These are phyloP conservation scores for Scyliorhinus canicula DNA, from an alignment of 2,797 vertebrate genomes.

Conservation along the genomic window DNA sequence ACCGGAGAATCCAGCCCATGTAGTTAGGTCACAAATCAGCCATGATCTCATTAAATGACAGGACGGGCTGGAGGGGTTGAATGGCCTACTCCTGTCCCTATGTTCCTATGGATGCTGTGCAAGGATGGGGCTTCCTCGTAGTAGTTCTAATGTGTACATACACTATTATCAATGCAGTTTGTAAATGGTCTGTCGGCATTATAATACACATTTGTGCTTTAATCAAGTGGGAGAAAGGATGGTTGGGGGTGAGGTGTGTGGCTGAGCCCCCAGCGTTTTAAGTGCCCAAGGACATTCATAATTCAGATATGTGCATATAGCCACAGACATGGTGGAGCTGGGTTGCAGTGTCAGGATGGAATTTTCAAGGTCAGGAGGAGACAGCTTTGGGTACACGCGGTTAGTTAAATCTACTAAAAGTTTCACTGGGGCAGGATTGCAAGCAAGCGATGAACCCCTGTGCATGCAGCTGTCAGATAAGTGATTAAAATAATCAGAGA, in stretches of 20 bases:
- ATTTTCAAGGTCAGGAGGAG: too few species aligned
- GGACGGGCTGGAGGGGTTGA: too few species aligned
- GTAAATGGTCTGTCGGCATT: background rate
- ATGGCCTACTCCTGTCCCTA: background rate
- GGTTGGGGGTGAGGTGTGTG: background rate
- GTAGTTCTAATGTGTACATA: background rate
- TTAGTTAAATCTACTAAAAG: too few species aligned
- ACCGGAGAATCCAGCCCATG: too few species aligned
- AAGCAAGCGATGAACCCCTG: background rate
- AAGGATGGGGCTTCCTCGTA: background rate
- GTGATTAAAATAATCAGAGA: background rate
- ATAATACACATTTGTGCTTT: background rate
- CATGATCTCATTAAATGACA: too few species aligned
- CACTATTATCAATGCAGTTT: background rate
- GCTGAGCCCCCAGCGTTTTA: background rate
- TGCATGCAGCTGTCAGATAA: background rate
- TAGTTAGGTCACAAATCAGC: too few species aligned
- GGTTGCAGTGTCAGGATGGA: too few species aligned
- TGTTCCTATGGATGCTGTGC: background rate
- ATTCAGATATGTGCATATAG: background rate
- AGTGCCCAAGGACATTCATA: background rate
- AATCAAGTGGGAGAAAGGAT: too few species aligned
- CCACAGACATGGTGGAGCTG: background rate
- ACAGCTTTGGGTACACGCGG: background rate
- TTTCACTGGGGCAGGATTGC: too few species aligned